Evolutionary conservation across 1,140 invertebrate species (phyloP).

Genomic region (Oryctes rhinoceros): DNA sequence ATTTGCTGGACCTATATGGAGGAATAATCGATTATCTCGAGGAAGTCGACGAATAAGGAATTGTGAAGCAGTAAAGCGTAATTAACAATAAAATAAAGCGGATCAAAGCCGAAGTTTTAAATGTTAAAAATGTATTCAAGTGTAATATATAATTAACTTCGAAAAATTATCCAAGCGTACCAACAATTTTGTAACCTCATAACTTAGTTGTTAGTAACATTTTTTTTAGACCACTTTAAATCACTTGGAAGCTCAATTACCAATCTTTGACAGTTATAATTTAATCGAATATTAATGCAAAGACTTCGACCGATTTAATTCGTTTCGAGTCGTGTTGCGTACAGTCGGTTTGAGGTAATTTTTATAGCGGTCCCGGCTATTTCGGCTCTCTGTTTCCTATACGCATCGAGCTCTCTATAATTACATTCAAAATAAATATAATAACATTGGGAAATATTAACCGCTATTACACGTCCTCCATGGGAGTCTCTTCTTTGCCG

Average conservation of each 20-base stretch:
- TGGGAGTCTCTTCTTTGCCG: conserved; percentile 11
- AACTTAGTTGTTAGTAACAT: too few species aligned
- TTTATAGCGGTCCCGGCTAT: conserved; percentile 23
- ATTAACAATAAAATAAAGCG: conserved; percentile 22
- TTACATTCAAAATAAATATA: conserved; percentile 38
- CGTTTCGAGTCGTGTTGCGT: neutral
- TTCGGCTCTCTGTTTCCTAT: conserved; percentile 5
- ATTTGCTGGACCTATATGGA: conserved; percentile 74
- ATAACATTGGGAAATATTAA: conserved; percentile 29
- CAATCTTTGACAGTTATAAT: conserved; percentile 26
- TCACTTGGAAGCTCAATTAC: neutral
- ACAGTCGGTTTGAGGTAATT: neutral
- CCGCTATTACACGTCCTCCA: conserved; percentile 8
- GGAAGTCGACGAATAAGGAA: neutral
- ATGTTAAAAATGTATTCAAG: too few species aligned
- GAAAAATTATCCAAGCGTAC: too few species aligned
- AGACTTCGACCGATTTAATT: conserved; percentile 28
- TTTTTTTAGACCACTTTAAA: too few species aligned
- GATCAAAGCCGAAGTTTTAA: neutral
- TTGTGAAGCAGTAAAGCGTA: neutral
- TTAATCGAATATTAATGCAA: neutral
- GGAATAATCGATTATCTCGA: neutral
- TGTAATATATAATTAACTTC: too few species aligned
- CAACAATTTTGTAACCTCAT: too few species aligned
- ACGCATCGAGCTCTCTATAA: conserved; percentile 24